These are phyloP conservation scores for Octomys mimax DNA, from an alignment of 2,797 vertebrate genomes.

Conservation along the genomic window DNA sequence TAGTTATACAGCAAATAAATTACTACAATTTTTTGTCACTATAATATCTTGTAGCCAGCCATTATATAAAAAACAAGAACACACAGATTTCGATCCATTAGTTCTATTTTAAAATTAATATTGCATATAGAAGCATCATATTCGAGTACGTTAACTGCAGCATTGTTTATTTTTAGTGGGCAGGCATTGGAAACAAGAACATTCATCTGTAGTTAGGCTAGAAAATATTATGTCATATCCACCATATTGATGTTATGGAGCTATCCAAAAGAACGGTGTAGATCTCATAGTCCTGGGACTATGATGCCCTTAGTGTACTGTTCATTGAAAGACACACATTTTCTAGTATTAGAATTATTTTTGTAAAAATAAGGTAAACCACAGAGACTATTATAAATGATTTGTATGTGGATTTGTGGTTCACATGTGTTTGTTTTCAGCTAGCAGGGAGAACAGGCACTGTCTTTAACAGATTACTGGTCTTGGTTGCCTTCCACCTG, in stretches of 20 bases:
- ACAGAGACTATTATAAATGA: not conserved
- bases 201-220: not conserved
- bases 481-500: not conserved
- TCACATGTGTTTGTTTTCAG: not conserved
- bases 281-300: rapidly evolving
- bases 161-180: not conserved
- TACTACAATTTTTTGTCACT: not conserved
- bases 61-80: not conserved
- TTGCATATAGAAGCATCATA: not conserved
- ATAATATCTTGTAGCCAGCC: not conserved
- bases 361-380: not conserved
- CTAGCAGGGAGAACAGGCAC: not conserved
- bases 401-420: not conserved
- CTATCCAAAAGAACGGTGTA: not conserved
- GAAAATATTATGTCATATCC: not conserved
- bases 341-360: not conserved
- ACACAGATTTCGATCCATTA: not conserved
- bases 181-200: not conserved
- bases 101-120: not conserved
- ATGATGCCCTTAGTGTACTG: too few species aligned
- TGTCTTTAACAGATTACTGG: not conserved
- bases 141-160: not conserved
- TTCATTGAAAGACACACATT: not conserved
- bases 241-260: not conserved
- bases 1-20: not conserved